Evolutionary conservation across 2,113 vertebrate species (phyloP).

Genomic region (Chaetodon trifascialis): DNA sequence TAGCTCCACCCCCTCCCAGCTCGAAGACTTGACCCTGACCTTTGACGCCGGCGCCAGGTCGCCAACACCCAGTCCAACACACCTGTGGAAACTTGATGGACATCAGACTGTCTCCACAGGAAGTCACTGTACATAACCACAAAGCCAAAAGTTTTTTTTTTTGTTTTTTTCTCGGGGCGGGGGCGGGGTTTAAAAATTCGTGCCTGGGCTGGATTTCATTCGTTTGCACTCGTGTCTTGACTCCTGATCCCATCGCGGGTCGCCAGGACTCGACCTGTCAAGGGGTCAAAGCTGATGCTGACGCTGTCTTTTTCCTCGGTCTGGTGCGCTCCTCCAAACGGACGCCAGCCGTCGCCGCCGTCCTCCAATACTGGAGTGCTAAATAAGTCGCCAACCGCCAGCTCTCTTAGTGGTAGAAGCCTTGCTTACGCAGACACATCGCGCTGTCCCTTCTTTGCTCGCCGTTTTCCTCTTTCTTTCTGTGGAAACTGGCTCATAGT

Average conservation of each 20-base stretch:
- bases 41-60: slow-evolving; percentile 60
- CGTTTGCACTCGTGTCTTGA: slow-evolving; percentile 59
- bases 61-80: slow-evolving; percentile 54
- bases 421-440: slow-evolving; percentile 38
- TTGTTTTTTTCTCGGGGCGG: not conserved
- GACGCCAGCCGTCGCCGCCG: not conserved
- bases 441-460: not conserved
- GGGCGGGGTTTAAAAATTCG: slow-evolving; percentile 42
- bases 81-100: slow-evolving; percentile 26
- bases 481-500: slow-evolving; percentile 4
- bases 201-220: slow-evolving; percentile 66
- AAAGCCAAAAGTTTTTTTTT: slow-evolving; percentile 58
- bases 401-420: slow-evolving; percentile 50
- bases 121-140: slow-evolving; percentile 71
- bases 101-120: slow-evolving; percentile 33
- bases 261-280: slow-evolving; percentile 9
- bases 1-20: slow-evolving; percentile 61
- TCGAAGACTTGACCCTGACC: slow-evolving; percentile 75
- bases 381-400: slow-evolving; percentile 40
- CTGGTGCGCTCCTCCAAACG: not conserved
- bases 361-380: not conserved
- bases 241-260: slow-evolving; percentile 26
- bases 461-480: not conserved
- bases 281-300: slow-evolving; percentile 24
- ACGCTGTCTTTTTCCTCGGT: not conserved